Evolutionary conservation across 2,888 invertebrate species (phyloP).

Genomic region (Lypha dubia): DNA sequence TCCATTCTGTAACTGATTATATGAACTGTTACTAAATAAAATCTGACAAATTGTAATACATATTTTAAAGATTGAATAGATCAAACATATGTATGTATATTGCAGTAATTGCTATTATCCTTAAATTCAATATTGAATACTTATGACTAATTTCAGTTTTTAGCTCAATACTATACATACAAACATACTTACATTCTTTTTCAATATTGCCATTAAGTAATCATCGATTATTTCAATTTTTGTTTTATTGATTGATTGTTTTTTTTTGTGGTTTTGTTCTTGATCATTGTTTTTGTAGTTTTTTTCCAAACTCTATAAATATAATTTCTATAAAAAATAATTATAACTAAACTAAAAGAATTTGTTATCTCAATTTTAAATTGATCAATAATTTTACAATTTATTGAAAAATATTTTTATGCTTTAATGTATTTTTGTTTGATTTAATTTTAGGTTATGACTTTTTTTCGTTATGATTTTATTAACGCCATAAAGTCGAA

Average conservation of each 20-base stretch:
- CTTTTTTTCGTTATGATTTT: constrained; percentile 29
- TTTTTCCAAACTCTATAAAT: constrained; percentile 68
- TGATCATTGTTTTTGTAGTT: constrained; percentile 53
- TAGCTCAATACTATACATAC: background rate
- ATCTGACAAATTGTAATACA: too few relatives aligned
- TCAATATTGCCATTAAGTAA: background rate
- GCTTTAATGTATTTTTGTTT: constrained; percentile 33
- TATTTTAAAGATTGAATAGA: too few relatives aligned
- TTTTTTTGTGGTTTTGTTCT: constrained; percentile 52
- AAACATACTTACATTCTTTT: constrained; percentile 1
- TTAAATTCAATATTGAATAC: too few relatives aligned
- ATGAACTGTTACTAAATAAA: too few relatives aligned
- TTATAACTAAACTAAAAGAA: constrained; percentile 72
- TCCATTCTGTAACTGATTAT: too few relatives aligned
- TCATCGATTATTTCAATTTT: background rate
- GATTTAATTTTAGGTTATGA: constrained; percentile 14
- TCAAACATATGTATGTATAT: too few relatives aligned
- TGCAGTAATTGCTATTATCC: too few relatives aligned
- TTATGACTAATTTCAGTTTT: background rate
- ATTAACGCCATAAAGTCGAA: constrained; percentile 60
- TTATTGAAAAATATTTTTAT: constrained; percentile 59
- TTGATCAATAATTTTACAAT: constrained; percentile 64
- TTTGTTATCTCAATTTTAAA: constrained; percentile 62
- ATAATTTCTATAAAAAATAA: constrained; percentile 73
- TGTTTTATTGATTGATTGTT: constrained; percentile 48